Base-by-base conservation (phyloP, 1,140 invertebrate genomes). In the Cyclargus thomasi region DNA sequence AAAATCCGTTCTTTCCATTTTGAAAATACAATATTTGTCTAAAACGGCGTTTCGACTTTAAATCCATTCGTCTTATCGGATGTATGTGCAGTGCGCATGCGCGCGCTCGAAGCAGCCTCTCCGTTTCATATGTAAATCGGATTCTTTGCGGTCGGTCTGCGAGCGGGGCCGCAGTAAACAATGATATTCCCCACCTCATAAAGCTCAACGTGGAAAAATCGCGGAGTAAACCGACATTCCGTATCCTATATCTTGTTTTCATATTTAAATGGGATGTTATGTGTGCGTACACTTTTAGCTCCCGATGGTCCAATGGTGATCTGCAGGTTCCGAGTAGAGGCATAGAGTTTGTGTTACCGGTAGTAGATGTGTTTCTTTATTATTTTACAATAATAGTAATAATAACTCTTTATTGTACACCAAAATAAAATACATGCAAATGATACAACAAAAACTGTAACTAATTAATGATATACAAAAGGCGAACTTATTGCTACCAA, bases 121-220 rank as follows among this genome's bases (percentile, higher is more conserved):
- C 70, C 70, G 73, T 74, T 74, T 71, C 67, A 21, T 71, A 74
- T 74, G 73, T 74, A 72, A 74, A 74, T 72, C 68, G 64, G 68
- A 72, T 70, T 69, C 70, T 53, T 57, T 68, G 71, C 68, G 70
- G 68, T 70, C 68, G 68, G 63, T 62, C 55, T 68, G 35, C 59
- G 73, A 21, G n/a, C 18, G 53, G 53, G 47, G 53, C 18, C 17
- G 53, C 66, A 65, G 70, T 69, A 74, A 74, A 74, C 71, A 73
- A 73, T 73, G 71, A 65, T 63, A 63, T 64, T 68, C 59, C 53
- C 68, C 57, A 57, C 57, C 18, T 17, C 53, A 18, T 55, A 55
- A 55, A 55, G 53, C 53, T 55, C 53, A 47, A 47, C 39, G 53
- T 55, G 53, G 53, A 55, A 20, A 55, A 18, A 63, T 47, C 39